Evolutionary conservation across 2,113 vertebrate species (phyloP), one percentile per base, ranked within the genome.

Genomic region (Eubucco bourcierii): DNA sequence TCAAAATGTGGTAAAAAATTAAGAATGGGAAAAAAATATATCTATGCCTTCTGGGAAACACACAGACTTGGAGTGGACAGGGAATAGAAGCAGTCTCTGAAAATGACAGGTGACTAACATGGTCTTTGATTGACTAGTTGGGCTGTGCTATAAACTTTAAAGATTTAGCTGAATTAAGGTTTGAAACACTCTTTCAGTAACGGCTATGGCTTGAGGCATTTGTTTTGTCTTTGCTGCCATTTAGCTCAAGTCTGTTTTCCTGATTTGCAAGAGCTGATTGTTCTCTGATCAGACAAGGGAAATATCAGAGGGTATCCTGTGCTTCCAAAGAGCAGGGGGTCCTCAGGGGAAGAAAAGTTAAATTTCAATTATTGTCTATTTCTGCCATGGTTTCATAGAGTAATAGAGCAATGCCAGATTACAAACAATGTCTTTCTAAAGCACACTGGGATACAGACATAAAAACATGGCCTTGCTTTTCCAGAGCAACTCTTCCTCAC

Each of bases 1-100:
- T 97, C 97, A 97, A 98, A 97, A 95, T 96, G 84, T 93, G 91
- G 93, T 77, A 93, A 84, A 94, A 95, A 95, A 91, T 79, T 77
- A 86, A 88, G 93, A 89, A 50, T 2, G 37, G 37, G 2, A 91
- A 70, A 67, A 53, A 70, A 55, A 87, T 71, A 90, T 89, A 80
- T 60, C 93, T 65, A 21, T 64, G 92, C 80, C 78, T 94, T 91
- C 87, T 87, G 86, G 85, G 90, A 94, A 95, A 76, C 52, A 56
- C 7, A 2, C 67, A 80, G 84, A 50, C 64, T 39, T 9, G 12
- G 88, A 76, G 85, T 75, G n/a, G 65, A 77, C 58, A 77, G 41
- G 23, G 21, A 56, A 58, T 1, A 56, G 78, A 84, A 59, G 41
- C 44, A 59, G 70, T 46, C 79, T 90, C 76, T 21, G 55, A 70